Percentiles rank a stretch among this genome's conserved stretches.
phyloP scores from a whole-genome alignment of 1,140 invertebrate genomes.

The Drosophila repleta region DNA sequence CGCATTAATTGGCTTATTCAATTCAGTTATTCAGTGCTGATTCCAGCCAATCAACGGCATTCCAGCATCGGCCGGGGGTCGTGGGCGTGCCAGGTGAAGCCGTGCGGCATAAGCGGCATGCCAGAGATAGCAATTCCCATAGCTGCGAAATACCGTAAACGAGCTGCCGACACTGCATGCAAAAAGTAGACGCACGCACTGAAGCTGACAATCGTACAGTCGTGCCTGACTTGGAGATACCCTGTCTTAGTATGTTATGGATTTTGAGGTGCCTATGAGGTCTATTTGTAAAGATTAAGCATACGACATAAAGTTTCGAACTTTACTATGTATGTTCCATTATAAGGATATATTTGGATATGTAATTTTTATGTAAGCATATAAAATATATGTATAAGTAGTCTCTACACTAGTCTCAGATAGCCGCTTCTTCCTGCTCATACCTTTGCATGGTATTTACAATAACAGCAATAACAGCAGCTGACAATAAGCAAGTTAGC shows the following conservation, averaged over 20 bases:
- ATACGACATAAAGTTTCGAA: background rate
- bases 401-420: no score
- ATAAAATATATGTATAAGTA: no score
- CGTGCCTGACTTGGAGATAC: background rate
- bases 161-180: conserved; percentile 70
- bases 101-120: conserved; percentile 45
- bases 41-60: conserved; percentile 26
- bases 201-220: background rate
- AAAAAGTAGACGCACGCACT: conserved; percentile 12
- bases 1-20: conserved; percentile 46
- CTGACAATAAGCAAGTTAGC: conserved; percentile 50
- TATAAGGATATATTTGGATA: no score
- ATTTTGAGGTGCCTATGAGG: no score
- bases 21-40: conserved; percentile 38
- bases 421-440: background rate
- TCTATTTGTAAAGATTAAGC: background rate
- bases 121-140: conserved; percentile 53
- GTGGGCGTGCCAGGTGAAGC: background rate
- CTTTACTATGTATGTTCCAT: no score
- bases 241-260: background rate
- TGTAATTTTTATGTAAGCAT: no score
- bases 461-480: conserved; percentile 3
- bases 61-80: background rate
- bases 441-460: background rate
- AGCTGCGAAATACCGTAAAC: conserved; percentile 64